Evolutionary conservation across 2,113 vertebrate genomes (phyloP), one percentile per base, ranked within the genome.

Genomic region (Neodon shergylaensis): DNA sequence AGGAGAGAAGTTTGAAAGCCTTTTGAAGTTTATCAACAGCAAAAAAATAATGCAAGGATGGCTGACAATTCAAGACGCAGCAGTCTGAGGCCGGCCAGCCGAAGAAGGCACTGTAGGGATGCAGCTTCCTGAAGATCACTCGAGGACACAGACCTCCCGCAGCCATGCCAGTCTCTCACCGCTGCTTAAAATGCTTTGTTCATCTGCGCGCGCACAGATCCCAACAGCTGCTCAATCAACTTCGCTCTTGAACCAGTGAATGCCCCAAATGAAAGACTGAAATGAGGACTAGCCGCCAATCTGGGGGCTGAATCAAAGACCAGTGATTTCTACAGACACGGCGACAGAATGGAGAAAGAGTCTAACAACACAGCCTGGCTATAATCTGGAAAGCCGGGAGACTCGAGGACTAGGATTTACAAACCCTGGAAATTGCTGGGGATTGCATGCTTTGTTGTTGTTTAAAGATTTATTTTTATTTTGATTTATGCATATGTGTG

Each of bases 281-380:
- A 49, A 19, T 83, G n/a, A 92, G 68, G 52, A 83, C 52, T 49
- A 54, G 63, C 54, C 33, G 6, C 52, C 2, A 87, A 52, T 33
- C 88, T 95, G 93, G 83, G 33, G 72, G 28, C 58, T 72, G n/a
- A 86, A 68, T 94, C 65, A 92, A 58, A 94, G 52, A 77, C 79
- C 26, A 19, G 31, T n/a, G 73, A 54, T 90, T 89, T n/a, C 74
- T 76, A 21, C n/a, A 79, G 52, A 78, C n/a, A 9, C 65, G 90
- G 10, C 70, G 58, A 52, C 9, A 89, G 36, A 72, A 49, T 49
- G 12, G 42, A 77, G 52, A 92, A 82, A 94, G 81, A n/a, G 44
- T 42, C 36, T 73, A 42, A 52, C 52, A 31, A 78, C 72, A 73
- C 39, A 31, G 5, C 0, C 52, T 72, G 47, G 36, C 31, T 72